Evolutionary conservation across 2,888 invertebrate species (phyloP), one percentile per base, ranked within the genome.

Genomic region (Caenorhabditis plicata): DNA sequence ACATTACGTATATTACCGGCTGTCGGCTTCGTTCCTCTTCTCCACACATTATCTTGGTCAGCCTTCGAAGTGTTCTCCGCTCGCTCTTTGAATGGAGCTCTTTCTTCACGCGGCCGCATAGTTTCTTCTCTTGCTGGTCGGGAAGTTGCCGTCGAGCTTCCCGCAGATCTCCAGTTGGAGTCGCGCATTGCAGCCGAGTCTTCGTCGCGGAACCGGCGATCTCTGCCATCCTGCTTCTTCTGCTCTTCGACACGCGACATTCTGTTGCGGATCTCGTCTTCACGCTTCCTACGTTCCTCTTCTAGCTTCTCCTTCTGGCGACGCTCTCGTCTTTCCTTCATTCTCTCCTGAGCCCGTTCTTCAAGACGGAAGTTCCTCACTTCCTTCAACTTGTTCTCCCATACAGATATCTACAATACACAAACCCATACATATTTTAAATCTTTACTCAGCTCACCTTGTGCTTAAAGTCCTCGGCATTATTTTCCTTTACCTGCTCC

Each of bases 391-490:
- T 70, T 71, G 25, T 39, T 43, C 26, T 64, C 53, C 61, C 64
- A 70, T 23, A 61, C 69, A 19, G 47, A 3, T 29, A 61, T 52
- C 54, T 53, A 32, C 13, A 45, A 44, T n/a, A 7, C 25, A 9
- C 11, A 3, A 13, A 13, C 1, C 23, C 32, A 5, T 20, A 31
- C 19, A 45, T 25, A 9, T 15, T 17, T 43, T 1, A 41, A 9
- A 23, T 13, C 13, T n/a, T n/a, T n/a, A 23, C 22, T 27, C 4
- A 20, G n/a, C 9, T 20, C n/a, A 61, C 39, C 40, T 68, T 68
- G 27, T 60, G 47, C 11, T 49, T 47, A 45, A 78, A 71, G 27
- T 71, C 71, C n/a, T 75, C 74, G 5, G 47, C 49, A 46, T 74
- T 73, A 20, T 49, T 43, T 8, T 50, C 56, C 41, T 75, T 73